These are phyloP conservation scores for Glossophaga mutica DNA, from an alignment of 2,797 vertebrate genomes.

Conservation along the genomic window DNA sequence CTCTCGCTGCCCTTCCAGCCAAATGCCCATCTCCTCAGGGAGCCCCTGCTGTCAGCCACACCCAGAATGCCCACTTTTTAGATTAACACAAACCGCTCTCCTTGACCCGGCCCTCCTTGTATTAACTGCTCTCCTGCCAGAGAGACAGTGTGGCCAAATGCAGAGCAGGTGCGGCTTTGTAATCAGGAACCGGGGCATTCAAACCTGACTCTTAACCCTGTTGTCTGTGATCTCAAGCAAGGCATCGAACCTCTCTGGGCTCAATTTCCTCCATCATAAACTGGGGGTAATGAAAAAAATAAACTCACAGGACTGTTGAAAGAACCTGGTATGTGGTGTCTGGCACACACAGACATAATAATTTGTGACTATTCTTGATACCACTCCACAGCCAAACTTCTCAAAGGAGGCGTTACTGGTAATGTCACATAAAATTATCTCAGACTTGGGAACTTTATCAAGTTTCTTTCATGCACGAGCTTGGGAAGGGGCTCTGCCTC, in stretches of 20 bases:
- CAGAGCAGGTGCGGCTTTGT: background rate
- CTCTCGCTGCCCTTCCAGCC: background rate
- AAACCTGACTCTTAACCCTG: background rate
- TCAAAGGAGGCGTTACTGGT: background rate
- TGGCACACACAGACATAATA: background rate
- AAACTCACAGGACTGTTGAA: background rate
- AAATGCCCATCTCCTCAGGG: background rate
- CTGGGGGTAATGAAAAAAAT: background rate
- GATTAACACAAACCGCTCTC: background rate
- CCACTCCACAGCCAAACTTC: background rate
- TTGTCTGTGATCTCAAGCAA: background rate
- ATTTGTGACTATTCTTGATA: constrained; percentile 33
- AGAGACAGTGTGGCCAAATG: background rate
- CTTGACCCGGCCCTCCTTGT: background rate
- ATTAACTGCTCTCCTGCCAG: background rate
- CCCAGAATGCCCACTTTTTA: no score
- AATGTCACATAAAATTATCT: constrained; percentile 33
- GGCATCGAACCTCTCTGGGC: background rate
- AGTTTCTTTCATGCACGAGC: constrained; percentile 3
- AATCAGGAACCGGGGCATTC: background rate
- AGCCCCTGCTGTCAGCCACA: background rate
- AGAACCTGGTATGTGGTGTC: background rate
- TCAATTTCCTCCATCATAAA: background rate
- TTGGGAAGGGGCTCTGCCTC: constrained; percentile 5
- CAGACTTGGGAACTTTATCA: constrained; percentile 20